Evolutionary conservation across 2,888 invertebrate genomes (phyloP).

Genomic region (Ochlodes sylvanus): DNA sequence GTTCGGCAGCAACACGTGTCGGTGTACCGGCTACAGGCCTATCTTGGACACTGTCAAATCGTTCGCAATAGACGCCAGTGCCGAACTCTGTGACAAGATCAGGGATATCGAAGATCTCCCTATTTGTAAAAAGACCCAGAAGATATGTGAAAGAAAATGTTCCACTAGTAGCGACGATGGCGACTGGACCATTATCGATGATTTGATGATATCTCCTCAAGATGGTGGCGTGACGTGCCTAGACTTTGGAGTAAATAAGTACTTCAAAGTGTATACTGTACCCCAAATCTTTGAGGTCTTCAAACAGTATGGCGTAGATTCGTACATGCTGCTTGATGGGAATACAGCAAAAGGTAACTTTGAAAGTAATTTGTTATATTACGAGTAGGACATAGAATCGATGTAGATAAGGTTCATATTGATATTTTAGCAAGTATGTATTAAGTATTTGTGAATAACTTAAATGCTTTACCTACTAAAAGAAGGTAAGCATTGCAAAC

Average conservation of each 20-base stretch:
- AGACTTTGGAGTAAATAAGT: slow-evolving; percentile 74
- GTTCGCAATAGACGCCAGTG: slow-evolving; percentile 86
- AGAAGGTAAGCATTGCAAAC: too few relatives aligned
- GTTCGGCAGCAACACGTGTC: slow-evolving; percentile 91
- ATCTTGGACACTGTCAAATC: slow-evolving; percentile 92
- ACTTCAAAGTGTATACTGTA: slow-evolving; percentile 76
- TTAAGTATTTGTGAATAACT: too few relatives aligned
- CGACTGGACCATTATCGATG: slow-evolving; percentile 62
- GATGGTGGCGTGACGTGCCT: slow-evolving; percentile 68
- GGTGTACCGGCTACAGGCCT: slow-evolving; percentile 92
- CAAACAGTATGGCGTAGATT: slow-evolving; percentile 64
- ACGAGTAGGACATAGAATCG: slow-evolving; percentile 36
- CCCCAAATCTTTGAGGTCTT: slow-evolving; percentile 79
- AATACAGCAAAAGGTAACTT: slow-evolving; percentile 89
- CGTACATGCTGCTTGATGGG: slow-evolving; percentile 87
- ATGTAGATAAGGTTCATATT: too few relatives aligned
- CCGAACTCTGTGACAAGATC: slow-evolving; percentile 75
- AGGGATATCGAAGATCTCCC: slow-evolving; percentile 76
- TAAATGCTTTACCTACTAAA: too few relatives aligned
- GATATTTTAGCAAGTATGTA: too few relatives aligned
- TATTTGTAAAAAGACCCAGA: slow-evolving; percentile 53
- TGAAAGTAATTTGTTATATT: not conserved
- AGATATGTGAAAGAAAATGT: slow-evolving; percentile 60
- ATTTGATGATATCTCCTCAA: slow-evolving; percentile 40
- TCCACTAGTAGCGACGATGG: slow-evolving; percentile 56